Conservation (phyloP, 1,140 invertebrate genomes). For the Neotoxoptera formosana region DNA sequence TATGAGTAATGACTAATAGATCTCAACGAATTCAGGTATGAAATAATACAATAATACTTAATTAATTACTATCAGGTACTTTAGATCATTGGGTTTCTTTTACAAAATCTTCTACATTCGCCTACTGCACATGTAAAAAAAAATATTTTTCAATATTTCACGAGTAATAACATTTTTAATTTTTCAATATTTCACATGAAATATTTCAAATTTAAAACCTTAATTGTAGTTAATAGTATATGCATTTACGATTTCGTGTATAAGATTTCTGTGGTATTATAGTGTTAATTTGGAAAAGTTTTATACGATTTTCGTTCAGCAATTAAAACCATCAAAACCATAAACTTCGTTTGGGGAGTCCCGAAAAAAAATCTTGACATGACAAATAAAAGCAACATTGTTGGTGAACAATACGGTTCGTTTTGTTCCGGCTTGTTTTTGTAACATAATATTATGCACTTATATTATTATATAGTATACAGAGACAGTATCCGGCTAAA, state of each 20-base stretch:
- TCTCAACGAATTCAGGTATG: no score
- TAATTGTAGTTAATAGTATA: no score
- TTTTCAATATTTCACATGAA: no score
- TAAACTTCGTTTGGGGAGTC: neutral
- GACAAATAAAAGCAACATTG: neutral
- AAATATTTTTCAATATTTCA: no score
- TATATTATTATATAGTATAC: neutral
- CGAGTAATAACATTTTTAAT: no score
- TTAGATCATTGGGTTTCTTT: no score
- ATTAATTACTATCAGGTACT: no score
- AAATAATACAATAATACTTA: no score
- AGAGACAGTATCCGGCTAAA: neutral
- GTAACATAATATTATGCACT: neutral
- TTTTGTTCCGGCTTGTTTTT: neutral
- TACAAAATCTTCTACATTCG: no score
- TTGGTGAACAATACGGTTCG: neutral
- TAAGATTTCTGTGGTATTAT: neutral
- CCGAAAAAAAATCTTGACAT: neutral
- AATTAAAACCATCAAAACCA: neutral
- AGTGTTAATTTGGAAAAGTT: neutral
- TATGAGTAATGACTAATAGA: no score
- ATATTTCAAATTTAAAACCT: no score
- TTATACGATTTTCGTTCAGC: neutral
- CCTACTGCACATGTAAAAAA: no score
- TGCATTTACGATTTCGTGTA: neutral